phyloP scores from a whole-genome alignment of 2,888 invertebrate species.

The Drosophila tanythrix region DNA sequence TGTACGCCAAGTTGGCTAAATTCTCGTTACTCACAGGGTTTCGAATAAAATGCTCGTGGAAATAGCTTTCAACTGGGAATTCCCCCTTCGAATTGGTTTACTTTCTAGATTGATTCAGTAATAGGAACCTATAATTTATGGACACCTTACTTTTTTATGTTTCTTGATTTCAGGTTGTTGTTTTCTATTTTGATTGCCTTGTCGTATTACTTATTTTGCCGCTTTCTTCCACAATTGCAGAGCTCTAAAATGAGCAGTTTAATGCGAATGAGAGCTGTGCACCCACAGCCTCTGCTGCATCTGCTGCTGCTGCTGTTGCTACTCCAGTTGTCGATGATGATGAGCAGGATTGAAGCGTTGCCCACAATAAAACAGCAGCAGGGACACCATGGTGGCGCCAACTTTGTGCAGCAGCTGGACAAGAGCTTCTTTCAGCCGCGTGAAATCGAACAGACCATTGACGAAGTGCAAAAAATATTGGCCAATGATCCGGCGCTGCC shows the following conservation, averaged over 20 bases:
- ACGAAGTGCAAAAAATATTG: conserved; percentile 84
- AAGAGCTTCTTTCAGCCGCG: conserved; percentile 73
- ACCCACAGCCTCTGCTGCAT: background rate
- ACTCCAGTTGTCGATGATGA: conserved; percentile 26
- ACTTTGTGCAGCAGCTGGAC: conserved; percentile 71
- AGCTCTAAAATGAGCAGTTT: conserved; percentile 28
- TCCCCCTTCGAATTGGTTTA: background rate
- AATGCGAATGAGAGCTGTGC: conserved; percentile 3
- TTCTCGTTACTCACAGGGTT: background rate
- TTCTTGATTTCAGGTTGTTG: background rate
- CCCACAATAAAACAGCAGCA: conserved; percentile 66
- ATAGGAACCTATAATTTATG: background rate
- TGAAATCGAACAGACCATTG: conserved; percentile 83
- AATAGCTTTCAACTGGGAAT: background rate
- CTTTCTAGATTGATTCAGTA: background rate
- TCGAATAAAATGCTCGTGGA: background rate
- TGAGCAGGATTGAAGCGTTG: conserved; percentile 33
- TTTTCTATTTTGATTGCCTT: background rate
- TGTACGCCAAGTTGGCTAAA: background rate
- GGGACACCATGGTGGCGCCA: conserved; percentile 24
- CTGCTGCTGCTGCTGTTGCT: conserved; percentile 42
- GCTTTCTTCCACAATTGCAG: conserved; percentile 3
- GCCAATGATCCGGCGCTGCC: conserved; percentile 83
- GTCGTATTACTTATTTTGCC: background rate
- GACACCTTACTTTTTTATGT: no score